Percentiles rank a stretch among this genome's conserved stretches.
Conservation (phyloP, 2,113 vertebrate genomes). For the Grammomys dolichurus region DNA sequence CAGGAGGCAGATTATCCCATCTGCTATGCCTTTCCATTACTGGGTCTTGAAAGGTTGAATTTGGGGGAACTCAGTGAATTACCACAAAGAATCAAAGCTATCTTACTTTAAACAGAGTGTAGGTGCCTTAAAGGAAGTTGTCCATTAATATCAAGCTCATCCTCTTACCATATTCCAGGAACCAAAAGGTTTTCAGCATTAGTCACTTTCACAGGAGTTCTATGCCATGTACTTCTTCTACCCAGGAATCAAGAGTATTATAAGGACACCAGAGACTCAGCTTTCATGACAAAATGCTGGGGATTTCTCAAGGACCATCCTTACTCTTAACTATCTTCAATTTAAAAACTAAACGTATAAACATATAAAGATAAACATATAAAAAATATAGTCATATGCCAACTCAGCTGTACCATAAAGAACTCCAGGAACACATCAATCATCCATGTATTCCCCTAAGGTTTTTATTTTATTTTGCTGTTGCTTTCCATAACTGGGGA, state of each 20-base stretch:
- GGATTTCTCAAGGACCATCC: slow-evolving; percentile 42
- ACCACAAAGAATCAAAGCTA: background rate
- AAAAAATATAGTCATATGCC: accelerated
- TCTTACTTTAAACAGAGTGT: background rate
- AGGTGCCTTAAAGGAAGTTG: background rate
- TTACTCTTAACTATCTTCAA: background rate
- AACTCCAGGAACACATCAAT: background rate
- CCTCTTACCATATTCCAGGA: slow-evolving; percentile 17
- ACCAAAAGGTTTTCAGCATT: slow-evolving; percentile 45
- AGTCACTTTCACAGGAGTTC: slow-evolving; percentile 45
- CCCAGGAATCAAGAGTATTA: background rate
- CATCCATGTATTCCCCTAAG: background rate
- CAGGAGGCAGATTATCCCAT: background rate
- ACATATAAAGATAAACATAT: background rate
- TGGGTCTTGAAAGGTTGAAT: background rate
- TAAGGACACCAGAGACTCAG: background rate
- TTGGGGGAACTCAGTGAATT: background rate
- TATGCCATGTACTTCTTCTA: background rate
- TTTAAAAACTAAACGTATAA: background rate
- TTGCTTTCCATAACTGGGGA: background rate
- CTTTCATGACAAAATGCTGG: slow-evolving; percentile 13
- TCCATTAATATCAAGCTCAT: background rate
- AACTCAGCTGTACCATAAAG: background rate
- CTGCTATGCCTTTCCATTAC: background rate
- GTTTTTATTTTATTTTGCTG: background rate